Conservation (phyloP, 2,797 vertebrate species). For the Scarus forsteni region DNA sequence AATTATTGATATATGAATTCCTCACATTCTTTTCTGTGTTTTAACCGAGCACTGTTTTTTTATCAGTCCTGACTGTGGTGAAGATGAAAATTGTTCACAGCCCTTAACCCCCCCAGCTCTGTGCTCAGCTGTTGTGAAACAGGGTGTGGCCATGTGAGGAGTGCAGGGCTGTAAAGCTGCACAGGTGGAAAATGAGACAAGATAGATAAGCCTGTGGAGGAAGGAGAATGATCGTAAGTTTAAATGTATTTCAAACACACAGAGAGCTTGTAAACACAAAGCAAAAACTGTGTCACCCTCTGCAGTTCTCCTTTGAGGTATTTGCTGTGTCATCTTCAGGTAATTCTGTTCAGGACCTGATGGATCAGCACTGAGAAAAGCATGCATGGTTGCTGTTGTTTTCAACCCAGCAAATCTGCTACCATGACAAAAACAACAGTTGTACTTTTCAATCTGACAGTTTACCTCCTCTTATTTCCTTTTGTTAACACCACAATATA, state of each 20-base stretch:
- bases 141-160: slow-evolving; percentile 56
- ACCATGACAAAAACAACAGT: too few relatives aligned
- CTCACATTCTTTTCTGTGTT: slow-evolving; percentile 16
- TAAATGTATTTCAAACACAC: slow-evolving; percentile 4
- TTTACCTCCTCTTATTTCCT: too few relatives aligned
- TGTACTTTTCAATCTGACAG: too few relatives aligned
- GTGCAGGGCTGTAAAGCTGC: slow-evolving; percentile 30
- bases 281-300: background rate
- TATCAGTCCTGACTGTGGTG: slow-evolving; percentile 11
- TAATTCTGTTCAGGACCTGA: background rate
- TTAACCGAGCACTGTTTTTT: slow-evolving; percentile 12
- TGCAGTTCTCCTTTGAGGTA: too few relatives aligned
- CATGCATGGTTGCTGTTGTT: background rate
- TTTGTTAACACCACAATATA: too few relatives aligned
- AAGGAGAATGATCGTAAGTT: slow-evolving; percentile 7
- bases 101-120: background rate
- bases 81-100: slow-evolving; percentile 40
- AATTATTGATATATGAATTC: slow-evolving; percentile 44
- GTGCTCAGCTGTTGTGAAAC: slow-evolving; percentile 57
- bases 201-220: slow-evolving; percentile 31
- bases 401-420: background rate
- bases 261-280: slow-evolving; percentile 2
- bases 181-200: slow-evolving; percentile 50
- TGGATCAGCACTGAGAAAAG: background rate
- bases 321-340: background rate